Percentiles rank a stretch among this genome's conserved stretches.
Conservation (phyloP, 2,113 vertebrate species). For the Maccullochella peelii region DNA sequence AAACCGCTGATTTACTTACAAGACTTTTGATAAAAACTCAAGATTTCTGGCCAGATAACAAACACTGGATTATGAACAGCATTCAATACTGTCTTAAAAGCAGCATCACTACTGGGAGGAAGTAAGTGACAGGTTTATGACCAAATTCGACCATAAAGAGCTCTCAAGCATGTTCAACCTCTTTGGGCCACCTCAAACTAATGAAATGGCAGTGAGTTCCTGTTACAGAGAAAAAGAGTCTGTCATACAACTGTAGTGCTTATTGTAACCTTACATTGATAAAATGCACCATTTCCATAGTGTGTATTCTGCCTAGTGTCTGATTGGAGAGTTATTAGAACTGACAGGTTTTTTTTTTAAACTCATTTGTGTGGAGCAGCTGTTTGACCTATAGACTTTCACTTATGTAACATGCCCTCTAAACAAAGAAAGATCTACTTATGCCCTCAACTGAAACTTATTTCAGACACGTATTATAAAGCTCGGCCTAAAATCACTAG, state of each 20-base stretch:
- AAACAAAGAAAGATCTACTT: conserved; percentile 8
- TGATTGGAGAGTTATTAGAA: conserved; percentile 49
- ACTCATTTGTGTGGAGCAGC: conserved; percentile 62
- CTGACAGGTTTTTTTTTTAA: conserved; percentile 64
- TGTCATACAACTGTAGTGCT: not conserved
- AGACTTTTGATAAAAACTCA: conserved; percentile 29
- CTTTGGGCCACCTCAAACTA: conserved; percentile 50
- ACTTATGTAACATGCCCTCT: conserved; percentile 12
- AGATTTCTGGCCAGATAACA: conserved; percentile 29
- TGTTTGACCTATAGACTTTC: conserved; percentile 39
- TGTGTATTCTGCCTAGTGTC: conserved; percentile 2
- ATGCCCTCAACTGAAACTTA: not conserved
- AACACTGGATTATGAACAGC: conserved; percentile 14
- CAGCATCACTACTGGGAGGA: conserved; percentile 58
- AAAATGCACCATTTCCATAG: conserved; percentile 25
- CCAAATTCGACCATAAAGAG: conserved; percentile 58
- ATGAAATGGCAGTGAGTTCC: conserved; percentile 53
- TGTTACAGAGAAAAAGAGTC: conserved; percentile 17
- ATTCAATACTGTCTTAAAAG: conserved; percentile 56
- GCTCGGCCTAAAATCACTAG: not conserved
- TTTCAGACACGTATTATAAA: not conserved
- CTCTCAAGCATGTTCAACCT: conserved; percentile 49
- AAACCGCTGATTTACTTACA: conserved; percentile 30
- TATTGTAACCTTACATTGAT: conserved; percentile 22
- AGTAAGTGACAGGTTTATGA: conserved; percentile 74